Conservation (phyloP, 2,113 vertebrate genomes). For the Siniperca knerii region DNA sequence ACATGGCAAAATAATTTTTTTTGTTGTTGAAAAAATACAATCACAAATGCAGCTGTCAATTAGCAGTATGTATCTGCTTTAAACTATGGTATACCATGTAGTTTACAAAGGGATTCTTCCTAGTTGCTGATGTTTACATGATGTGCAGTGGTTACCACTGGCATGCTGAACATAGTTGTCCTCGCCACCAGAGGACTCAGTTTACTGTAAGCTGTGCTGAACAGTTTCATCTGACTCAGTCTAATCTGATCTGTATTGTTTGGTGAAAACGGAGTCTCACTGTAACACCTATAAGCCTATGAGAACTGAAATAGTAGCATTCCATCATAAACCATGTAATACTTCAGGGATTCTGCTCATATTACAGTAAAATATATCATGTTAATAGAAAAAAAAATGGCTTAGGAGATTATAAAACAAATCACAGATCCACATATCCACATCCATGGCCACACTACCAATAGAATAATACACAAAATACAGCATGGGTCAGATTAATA, state of each 20-base stretch:
- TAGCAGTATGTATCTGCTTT: not conserved
- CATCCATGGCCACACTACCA: no score
- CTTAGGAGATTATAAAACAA: no score
- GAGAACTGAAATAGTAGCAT: not conserved
- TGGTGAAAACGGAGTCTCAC: not conserved
- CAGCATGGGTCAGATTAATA: no score
- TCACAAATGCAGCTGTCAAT: not conserved
- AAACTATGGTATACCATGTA: not conserved
- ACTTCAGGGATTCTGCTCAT: not conserved
- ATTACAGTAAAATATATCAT: not conserved
- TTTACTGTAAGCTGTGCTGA: not conserved
- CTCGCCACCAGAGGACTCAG: constrained; percentile 1
- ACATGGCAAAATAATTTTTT: not conserved
- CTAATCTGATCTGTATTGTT: no score
- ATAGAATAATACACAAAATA: no score
- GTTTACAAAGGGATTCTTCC: not conserved
- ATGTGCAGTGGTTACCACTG: not conserved
- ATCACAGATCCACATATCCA: no score
- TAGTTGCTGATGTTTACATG: not conserved
- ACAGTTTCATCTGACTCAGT: not conserved
- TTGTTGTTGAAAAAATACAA: not conserved
- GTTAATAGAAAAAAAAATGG: no score
- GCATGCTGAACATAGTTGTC: not conserved
- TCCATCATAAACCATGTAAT: no score
- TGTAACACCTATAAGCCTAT: not conserved